Conservation (phyloP, 2,113 vertebrate genomes). For the Papio anubis region DNA sequence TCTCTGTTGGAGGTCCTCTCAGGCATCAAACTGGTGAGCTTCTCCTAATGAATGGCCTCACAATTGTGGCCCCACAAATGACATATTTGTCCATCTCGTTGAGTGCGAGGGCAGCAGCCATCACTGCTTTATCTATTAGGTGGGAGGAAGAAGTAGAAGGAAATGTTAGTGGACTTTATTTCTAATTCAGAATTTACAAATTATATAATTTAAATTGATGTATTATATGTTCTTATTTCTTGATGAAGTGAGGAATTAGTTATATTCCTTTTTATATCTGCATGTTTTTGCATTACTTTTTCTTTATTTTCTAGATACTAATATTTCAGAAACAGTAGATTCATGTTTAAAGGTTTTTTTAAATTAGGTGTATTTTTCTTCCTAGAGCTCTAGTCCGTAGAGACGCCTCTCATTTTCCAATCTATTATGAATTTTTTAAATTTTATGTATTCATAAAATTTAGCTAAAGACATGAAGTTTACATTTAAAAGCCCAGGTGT, state of each 20-base stretch:
- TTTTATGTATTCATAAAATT: constrained; percentile 21
- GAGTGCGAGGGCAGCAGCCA: not conserved
- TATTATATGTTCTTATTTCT: constrained; percentile 22
- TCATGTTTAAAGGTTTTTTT: constrained; percentile 32
- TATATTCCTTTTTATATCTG: constrained; percentile 2
- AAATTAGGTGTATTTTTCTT: not conserved
- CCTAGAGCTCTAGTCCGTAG: not conserved
- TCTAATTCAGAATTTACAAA: not conserved
- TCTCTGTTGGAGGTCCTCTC: constrained; percentile 98
- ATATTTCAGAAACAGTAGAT: constrained; percentile 37
- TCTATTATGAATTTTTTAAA: not conserved
- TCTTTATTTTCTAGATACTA: constrained; percentile 22
- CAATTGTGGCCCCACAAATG: not conserved
- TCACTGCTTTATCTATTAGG: not conserved
- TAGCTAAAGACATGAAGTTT: not conserved
- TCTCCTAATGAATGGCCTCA: not conserved
- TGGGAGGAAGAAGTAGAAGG: not conserved
- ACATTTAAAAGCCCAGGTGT: constrained; percentile 11
- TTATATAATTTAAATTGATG: not conserved
- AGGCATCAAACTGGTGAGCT: constrained; percentile 94
- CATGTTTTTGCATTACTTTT: not conserved
- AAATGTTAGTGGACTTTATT: not conserved
- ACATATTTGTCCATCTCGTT: not conserved
- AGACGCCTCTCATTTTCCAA: not conserved
- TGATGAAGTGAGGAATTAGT: not conserved